Evolutionary conservation across 35 echinoderm and acorn worm species (phyloP).

Genomic region (Diadema setosum): DNA sequence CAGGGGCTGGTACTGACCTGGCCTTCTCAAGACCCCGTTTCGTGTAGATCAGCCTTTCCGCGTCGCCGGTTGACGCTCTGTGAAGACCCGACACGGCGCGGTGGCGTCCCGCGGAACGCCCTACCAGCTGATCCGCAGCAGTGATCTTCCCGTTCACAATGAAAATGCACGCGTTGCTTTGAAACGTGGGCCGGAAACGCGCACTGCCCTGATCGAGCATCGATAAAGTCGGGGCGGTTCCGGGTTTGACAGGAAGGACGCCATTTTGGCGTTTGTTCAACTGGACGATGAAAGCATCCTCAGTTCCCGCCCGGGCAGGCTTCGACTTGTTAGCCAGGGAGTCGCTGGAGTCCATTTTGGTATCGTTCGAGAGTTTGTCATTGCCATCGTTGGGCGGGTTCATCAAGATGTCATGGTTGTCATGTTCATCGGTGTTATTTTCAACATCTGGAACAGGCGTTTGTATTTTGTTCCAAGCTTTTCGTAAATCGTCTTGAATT

Average conservation of each 20-base stretch:
- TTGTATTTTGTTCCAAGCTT: background rate
- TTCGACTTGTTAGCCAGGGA: background rate
- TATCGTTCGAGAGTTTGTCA: background rate
- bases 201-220: background rate
- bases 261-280: background rate
- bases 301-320: background rate
- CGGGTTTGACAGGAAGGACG: background rate
- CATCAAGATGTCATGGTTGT: background rate
- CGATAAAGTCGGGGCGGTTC: background rate
- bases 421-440: background rate
- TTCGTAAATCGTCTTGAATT: background rate
- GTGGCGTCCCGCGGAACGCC: background rate
- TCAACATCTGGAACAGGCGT: background rate
- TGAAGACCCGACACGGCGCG: background rate
- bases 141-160: slow-evolving; percentile 11
- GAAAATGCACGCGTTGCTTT: background rate
- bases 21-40: background rate
- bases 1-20: background rate
- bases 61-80: background rate
- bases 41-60: background rate
- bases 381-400: background rate
- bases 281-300: background rate
- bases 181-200: background rate
- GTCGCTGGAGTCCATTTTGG: background rate
- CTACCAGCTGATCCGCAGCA: background rate